These are phyloP conservation scores for Tetragnatha versicolor DNA, from an alignment of 1,140 invertebrate species.

Conservation along the genomic window DNA sequence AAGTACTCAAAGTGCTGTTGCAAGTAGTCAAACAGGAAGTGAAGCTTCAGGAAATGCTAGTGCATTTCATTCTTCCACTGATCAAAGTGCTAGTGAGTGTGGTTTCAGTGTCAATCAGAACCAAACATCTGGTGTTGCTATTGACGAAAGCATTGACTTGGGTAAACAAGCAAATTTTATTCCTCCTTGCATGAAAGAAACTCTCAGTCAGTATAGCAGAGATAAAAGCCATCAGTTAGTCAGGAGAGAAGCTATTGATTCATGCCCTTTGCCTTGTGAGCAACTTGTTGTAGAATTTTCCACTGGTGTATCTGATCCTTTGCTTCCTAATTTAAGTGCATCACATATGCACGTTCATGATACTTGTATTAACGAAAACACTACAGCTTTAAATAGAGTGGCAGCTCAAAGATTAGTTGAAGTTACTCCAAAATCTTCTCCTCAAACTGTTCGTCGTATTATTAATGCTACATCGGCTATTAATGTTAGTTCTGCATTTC, in stretches of 20 bases:
- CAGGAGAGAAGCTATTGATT: neutral
- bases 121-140: neutral
- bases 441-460: conserved; percentile 39
- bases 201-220: conserved; percentile 1
- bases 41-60: neutral
- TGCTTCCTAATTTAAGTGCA: conserved; percentile 5
- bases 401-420: conserved; percentile 5
- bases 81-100: neutral
- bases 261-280: neutral
- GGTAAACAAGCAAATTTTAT: conserved; percentile 1
- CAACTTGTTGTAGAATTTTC: neutral
- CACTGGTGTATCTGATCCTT: conserved; percentile 9
- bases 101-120: neutral
- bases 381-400: conserved; percentile 29
- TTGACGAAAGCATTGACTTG: conserved; percentile 8
- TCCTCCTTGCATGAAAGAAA: conserved; percentile 3
- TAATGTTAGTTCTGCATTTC: conserved; percentile 28
- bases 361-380: conserved; percentile 18
- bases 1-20: conserved; percentile 19
- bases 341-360: conserved; percentile 28
- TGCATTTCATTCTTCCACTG: conserved; percentile 13
- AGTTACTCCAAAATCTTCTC: conserved; percentile 28
- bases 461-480: conserved; percentile 48
- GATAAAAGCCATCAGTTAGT: neutral
- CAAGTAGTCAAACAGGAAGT: conserved; percentile 17